Evolutionary conservation across 1,140 invertebrate species (phyloP).

Genomic region (Drosophila ogumai): DNA sequence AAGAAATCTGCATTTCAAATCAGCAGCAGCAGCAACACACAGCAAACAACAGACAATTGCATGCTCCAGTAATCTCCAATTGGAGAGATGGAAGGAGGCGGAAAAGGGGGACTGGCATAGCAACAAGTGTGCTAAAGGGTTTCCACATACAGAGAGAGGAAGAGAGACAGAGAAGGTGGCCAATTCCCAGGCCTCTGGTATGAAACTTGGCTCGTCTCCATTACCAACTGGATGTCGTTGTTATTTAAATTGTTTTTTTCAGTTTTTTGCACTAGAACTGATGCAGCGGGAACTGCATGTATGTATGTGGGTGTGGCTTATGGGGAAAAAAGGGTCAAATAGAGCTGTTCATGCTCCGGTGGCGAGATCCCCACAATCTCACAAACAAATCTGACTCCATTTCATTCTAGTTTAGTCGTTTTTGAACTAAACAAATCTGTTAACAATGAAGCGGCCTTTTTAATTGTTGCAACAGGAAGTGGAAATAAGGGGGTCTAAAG

Average conservation of each 20-base stretch:
- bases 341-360: conserved; percentile 28
- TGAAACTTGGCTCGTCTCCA: conserved; percentile 53
- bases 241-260: conserved; percentile 72
- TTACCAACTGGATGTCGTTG: conserved; percentile 58
- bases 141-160: conserved; percentile 48
- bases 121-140: conserved; percentile 65
- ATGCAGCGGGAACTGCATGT: conserved; percentile 6
- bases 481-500: conserved; percentile 12
- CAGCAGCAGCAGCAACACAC: conserved; percentile 35
- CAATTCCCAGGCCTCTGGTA: conserved; percentile 59
- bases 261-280: conserved; percentile 48
- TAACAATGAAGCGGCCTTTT: conserved; percentile 22
- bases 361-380: conserved; percentile 29
- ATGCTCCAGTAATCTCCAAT: conserved; percentile 69
- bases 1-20: conserved; percentile 78
- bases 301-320: conserved; percentile 32
- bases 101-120: conserved; percentile 4
- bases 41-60: conserved; percentile 54
- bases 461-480: conserved; percentile 35
- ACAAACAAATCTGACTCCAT: conserved; percentile 17
- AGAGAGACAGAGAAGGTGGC: conserved; percentile 16
- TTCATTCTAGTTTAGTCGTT: conserved; percentile 12
- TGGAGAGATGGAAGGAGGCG: conserved; percentile 12
- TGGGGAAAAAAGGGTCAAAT: conserved; percentile 41
- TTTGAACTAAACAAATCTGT: conserved; percentile 21